Evolutionary conservation across 2,888 invertebrate species (phyloP), one percentile per base, ranked within the genome.

Genomic region (Malachius bipustulatus): DNA sequence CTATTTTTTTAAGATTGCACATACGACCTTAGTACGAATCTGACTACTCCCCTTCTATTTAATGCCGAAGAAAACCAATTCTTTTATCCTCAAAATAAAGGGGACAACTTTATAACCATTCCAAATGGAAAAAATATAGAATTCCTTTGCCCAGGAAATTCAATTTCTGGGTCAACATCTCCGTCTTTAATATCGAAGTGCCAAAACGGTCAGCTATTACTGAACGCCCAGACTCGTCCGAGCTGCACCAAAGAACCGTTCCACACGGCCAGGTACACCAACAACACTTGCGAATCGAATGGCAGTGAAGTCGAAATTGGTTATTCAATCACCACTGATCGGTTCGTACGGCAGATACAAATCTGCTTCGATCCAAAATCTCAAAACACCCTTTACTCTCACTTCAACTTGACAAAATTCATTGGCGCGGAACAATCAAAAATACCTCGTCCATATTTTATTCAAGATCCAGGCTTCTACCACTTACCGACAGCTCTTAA

Each of bases 291-390:
- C 45, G 63, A 53, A 37, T 54, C 54, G 34, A 63, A 66, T 39
- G 62, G 65, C 30, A 32, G 55, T 4, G 63, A 67, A 34, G 65
- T 67, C 14, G 63, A 71, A 38, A 62, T 72, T 16, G 75, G 75
- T 2, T 73, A 69, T 50, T 49, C 55, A 14, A 60, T 70, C 1
- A 54, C 61, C 39, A 41, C 41, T 15, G 55, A 56, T 11, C 54
- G 59, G 6, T 69, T 74, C 51, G 57, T 69, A 40, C 59, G 63
- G 11, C 49, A 64, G 4, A 68, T 67, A 43, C 63, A 60, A 45
- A 62, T 72, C 1, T 76, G 76, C 52, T 73, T 70, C 45, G 66
- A 75, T 51, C 59, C 63, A 24, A 51, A 46, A 3, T 56, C 62
- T 1, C 55, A 69, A 35, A 66, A 65, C 43, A 66, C 72, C 1